phyloP scores from a whole-genome alignment of 1,140 invertebrate genomes.

The Megalonaias nervosa region DNA sequence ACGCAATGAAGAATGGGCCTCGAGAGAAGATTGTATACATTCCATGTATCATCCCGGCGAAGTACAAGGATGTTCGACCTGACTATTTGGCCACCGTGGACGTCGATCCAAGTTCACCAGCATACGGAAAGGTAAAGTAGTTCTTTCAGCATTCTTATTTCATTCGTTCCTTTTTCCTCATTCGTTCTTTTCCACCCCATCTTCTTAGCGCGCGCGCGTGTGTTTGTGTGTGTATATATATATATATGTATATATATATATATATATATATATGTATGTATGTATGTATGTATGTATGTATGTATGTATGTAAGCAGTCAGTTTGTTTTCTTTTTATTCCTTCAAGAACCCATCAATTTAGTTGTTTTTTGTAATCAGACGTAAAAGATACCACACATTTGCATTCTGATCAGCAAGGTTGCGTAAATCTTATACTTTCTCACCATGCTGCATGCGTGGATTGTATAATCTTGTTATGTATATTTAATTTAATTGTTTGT shows the following conservation, averaged over 20 bases:
- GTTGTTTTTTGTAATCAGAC: neutral
- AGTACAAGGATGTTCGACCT: conserved; percentile 66
- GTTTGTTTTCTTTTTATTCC: neutral
- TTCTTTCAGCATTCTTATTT: neutral
- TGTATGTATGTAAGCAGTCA: too few relatives aligned
- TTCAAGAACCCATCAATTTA: neutral
- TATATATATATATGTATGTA: too few relatives aligned
- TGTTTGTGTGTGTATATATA: too few relatives aligned
- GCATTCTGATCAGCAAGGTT: neutral
- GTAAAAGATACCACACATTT: neutral
- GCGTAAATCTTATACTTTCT: too few relatives aligned
- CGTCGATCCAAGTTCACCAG: conserved; percentile 88
- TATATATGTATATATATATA: too few relatives aligned
- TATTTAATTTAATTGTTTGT: too few relatives aligned
- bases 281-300: too few relatives aligned
- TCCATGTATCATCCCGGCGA: conserved; percentile 75
- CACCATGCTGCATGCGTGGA: too few relatives aligned
- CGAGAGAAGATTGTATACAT: conserved; percentile 90
- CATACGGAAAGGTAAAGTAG: conserved; percentile 84
- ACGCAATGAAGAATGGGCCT: conserved; percentile 84
- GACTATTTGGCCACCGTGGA: conserved; percentile 95
- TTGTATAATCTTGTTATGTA: too few relatives aligned
- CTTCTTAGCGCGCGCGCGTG: neutral
- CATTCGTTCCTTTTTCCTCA: conserved; percentile 14
- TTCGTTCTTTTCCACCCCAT: too few relatives aligned